These are phyloP conservation scores for Eulemur mongoz DNA, from an alignment of 2,797 vertebrate genomes.

Conservation along the genomic window DNA sequence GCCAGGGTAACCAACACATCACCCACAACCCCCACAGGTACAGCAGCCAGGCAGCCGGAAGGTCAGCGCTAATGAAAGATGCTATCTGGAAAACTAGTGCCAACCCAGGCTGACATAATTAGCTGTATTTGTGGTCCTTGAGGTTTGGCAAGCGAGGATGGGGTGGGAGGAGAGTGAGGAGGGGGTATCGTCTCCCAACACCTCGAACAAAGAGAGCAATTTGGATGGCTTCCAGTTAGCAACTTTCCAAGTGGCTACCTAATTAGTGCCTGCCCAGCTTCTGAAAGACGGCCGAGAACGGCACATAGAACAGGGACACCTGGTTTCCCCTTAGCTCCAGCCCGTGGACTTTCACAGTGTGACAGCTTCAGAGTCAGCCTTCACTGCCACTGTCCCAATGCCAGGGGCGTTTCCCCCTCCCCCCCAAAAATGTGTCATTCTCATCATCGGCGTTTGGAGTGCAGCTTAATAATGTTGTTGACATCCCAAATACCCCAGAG, in stretches of 20 bases:
- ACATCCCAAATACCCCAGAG: not conserved
- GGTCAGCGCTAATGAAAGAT: slow-evolving; percentile 82
- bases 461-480: slow-evolving; percentile 9
- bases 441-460: not conserved
- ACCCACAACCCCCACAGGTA: not conserved
- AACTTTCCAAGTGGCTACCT: slow-evolving; percentile 76
- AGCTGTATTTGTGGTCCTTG: slow-evolving; percentile 76
- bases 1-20: not conserved
- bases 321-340: slow-evolving; percentile 53
- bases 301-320: slow-evolving; percentile 60
- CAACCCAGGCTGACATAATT: slow-evolving; percentile 75
- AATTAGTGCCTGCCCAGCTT: slow-evolving; percentile 79
- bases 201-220: slow-evolving; percentile 75
- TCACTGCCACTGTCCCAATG: not conserved
- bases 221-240: slow-evolving; percentile 82
- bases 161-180: not conserved
- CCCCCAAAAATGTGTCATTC: not conserved
- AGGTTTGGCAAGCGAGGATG: slow-evolving; percentile 58
- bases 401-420: not conserved
- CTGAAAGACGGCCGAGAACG: slow-evolving; percentile 26
- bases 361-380: not conserved
- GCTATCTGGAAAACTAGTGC: slow-evolving; percentile 69
- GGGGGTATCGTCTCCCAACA: slow-evolving; percentile 57
- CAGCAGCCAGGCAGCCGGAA: slow-evolving; percentile 47
- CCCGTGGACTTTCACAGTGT: not conserved